phyloP scores from a whole-genome alignment of 1,140 invertebrate genomes.

The Drosophila sucinea region DNA sequence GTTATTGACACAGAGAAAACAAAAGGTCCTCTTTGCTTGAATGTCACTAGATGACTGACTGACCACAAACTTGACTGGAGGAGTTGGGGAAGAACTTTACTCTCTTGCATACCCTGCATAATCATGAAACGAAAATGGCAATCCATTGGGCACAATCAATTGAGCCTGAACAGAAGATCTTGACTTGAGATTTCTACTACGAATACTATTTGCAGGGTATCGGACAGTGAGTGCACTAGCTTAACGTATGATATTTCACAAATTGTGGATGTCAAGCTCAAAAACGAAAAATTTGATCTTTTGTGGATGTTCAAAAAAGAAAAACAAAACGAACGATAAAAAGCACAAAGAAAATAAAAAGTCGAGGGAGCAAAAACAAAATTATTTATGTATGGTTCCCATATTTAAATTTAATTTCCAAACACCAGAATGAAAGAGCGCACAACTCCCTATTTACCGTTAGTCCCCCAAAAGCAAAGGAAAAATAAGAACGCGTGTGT shows the following conservation, averaged over 20 bases:
- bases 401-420: slow-evolving; percentile 66
- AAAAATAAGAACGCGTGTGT: slow-evolving; percentile 52
- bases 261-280: neutral
- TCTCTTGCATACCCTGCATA: neutral
- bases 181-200: too few species aligned
- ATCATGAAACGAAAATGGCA: too few species aligned
- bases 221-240: neutral
- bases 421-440: slow-evolving; percentile 22
- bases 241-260: neutral
- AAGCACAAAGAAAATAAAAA: slow-evolving; percentile 2
- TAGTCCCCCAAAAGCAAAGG: slow-evolving; percentile 36
- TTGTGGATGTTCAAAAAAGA: neutral
- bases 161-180: too few species aligned
- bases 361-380: neutral
- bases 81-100: neutral
- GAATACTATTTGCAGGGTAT: neutral
- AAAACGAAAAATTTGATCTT: slow-evolving; percentile 5
- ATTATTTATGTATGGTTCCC: slow-evolving; percentile 21
- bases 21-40: neutral
- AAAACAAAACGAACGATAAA: neutral
- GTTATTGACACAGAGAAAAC: neutral
- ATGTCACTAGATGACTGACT: neutral
- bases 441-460: slow-evolving; percentile 60
- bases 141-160: too few species aligned
- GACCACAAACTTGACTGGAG: too few species aligned